Conservation (phyloP, 2,113 vertebrate genomes). For the Nestor notabilis region DNA sequence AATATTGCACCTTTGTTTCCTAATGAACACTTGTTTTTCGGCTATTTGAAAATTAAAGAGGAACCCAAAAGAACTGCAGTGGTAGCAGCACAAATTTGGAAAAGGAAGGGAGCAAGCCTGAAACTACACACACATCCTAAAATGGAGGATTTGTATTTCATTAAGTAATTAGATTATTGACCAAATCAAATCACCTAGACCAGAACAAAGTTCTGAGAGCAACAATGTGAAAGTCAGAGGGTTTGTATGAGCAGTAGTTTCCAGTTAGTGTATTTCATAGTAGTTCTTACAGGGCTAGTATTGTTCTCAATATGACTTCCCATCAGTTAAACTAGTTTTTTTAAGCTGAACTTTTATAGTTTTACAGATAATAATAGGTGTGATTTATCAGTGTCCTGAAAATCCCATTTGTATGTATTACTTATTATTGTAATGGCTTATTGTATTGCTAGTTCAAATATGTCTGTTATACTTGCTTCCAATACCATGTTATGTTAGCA, state of each 20-base stretch:
- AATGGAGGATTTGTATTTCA: not conserved
- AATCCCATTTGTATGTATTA: not conserved
- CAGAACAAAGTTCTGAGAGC: not conserved
- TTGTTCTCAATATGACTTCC: not conserved
- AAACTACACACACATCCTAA: not conserved
- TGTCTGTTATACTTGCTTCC: not conserved
- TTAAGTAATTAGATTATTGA: not conserved
- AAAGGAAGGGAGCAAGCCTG: not conserved
- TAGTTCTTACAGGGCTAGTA: not conserved
- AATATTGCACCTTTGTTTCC: not conserved
- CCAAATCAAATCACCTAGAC: not conserved
- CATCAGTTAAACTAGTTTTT: not conserved
- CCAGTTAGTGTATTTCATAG: rapidly evolving
- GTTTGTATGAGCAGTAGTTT: not conserved
- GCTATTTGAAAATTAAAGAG: not conserved
- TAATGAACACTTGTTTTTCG: not conserved
- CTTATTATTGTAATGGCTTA: not conserved
- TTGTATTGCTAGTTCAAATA: not conserved
- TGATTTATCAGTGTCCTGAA: not conserved
- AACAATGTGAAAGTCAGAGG: not conserved
- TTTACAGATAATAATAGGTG: not conserved
- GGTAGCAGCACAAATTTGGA: not conserved
- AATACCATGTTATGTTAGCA: not conserved
- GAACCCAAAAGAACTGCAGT: not conserved
- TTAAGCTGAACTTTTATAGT: not conserved